Conservation (phyloP, 2,888 invertebrate genomes). For the Dryomyza anilis region DNA sequence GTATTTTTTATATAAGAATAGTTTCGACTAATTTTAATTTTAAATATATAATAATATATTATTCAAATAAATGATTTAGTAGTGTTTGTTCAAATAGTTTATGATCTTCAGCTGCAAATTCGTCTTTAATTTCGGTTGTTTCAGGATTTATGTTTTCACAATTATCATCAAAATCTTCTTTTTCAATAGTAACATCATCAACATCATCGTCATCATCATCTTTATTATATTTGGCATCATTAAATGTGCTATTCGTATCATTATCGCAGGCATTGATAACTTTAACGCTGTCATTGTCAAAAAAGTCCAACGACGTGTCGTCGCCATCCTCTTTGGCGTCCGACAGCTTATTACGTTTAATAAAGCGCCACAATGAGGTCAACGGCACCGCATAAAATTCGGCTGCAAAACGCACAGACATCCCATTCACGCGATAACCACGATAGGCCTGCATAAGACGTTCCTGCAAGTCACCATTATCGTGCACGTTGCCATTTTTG, state of each 20-base stretch:
- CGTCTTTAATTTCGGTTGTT: slow-evolving; percentile 5
- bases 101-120: slow-evolving; percentile 22
- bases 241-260: no score
- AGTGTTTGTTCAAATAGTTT: slow-evolving; percentile 22
- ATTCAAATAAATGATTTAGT: slow-evolving; percentile 24
- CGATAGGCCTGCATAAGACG: slow-evolving; percentile 38
- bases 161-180: no score
- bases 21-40: no score
- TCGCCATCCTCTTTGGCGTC: neutral
- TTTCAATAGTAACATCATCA: neutral
- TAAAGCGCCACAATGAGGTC: slow-evolving; percentile 37
- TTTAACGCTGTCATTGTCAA: no score
- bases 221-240: no score
- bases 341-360: slow-evolving; percentile 24
- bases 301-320: neutral
- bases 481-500: slow-evolving; percentile 16
- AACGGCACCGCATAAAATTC: slow-evolving; percentile 35
- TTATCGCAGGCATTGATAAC: neutral
- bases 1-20: no score
- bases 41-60: neutral
- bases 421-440: slow-evolving; percentile 36
- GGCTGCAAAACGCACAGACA: slow-evolving; percentile 40
- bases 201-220: no score
- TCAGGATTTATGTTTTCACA: neutral
- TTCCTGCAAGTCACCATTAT: slow-evolving; percentile 27